Evolutionary conservation across 2,888 invertebrate species (phyloP), one percentile per base, ranked within the genome.

Genomic region (Frankliniella fusca): DNA sequence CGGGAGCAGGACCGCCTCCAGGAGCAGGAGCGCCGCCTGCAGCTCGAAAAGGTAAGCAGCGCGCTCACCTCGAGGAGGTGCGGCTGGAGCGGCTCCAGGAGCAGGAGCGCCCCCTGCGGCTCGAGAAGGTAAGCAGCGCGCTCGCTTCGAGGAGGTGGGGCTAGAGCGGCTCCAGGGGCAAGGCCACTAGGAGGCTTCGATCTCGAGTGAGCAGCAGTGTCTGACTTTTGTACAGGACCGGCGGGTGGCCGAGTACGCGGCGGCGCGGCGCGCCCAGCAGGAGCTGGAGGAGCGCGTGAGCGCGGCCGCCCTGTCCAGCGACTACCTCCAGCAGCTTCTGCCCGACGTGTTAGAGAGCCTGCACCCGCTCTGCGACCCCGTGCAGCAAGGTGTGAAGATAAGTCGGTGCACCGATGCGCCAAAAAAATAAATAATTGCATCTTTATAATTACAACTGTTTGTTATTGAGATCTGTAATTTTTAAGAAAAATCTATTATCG

Each of bases 41-140:
- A 90, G 85, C 90, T 90, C 82, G 94, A 94, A 88, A 94, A 93
- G 88, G 91, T 91, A 84, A 83, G 79, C 49, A 96, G 87, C 95
- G 94, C 88, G 90, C 93, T 87, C 89, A 92, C 87, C 94, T 93
- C 87, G 87, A 90, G 84, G 92, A 93, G 87, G 89, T 94, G 84
- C 91, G 96, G 82, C 94, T 94, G 85, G 93, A 94, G 23, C 97
- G 97, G 88, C 91, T 94, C 84, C 94, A 94, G 2, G 97, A 97
- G 88, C 90, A 94, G 86, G 95, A 96, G 86, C 87, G 91, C 85
- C 90, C 94, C 80, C 88, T 93, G 85, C 89, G 90, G 85, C 90
- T 90, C 82, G 94, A 94, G 88, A 94, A 93, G 88, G 91, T 91
- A 84, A 83, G 79, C 49, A 9, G 10, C 12, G 10, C 50, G 50